Evolutionary conservation across 2,888 invertebrate species (phyloP).

Genomic region (Euclidia mi): DNA sequence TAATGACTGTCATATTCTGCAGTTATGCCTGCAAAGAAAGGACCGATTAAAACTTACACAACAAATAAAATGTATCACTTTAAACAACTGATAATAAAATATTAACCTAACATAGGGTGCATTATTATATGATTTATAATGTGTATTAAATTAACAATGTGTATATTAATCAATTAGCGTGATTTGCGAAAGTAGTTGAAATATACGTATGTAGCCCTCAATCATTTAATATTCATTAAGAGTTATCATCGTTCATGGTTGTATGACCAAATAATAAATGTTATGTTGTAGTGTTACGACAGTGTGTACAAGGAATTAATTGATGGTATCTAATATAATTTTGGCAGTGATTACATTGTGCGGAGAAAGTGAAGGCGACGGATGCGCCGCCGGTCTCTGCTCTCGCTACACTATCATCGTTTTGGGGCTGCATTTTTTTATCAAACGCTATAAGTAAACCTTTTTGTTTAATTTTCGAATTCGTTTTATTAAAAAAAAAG

Average conservation of each 20-base stretch:
- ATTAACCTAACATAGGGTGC: too few relatives aligned
- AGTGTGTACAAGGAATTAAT: slow-evolving; percentile 43
- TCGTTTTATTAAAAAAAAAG: too few relatives aligned
- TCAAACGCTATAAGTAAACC: slow-evolving; percentile 42
- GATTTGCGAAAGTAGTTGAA: too few relatives aligned
- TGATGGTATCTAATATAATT: slow-evolving; percentile 57
- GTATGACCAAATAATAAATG: slow-evolving; percentile 13
- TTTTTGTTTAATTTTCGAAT: slow-evolving; percentile 41
- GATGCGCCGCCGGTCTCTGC: slow-evolving; percentile 49
- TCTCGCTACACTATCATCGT: slow-evolving; percentile 59
- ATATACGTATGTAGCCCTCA: too few relatives aligned
- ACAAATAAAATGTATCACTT: background rate
- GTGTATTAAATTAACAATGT: too few relatives aligned
- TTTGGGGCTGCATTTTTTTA: slow-evolving; percentile 52
- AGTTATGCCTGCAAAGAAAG: slow-evolving; percentile 39
- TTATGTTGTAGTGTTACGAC: slow-evolving; percentile 30
- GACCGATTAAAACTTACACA: background rate
- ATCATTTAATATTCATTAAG: too few relatives aligned
- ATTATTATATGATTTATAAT: too few relatives aligned
- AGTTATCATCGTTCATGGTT: too few relatives aligned
- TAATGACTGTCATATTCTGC: slow-evolving; percentile 14
- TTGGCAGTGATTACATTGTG: slow-evolving; percentile 61
- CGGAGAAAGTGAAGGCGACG: slow-evolving; percentile 70
- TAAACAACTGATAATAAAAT: too few relatives aligned
- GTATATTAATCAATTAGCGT: too few relatives aligned